Evolutionary conservation across 1,140 invertebrate genomes (phyloP).

Genomic region (Acromyrmex echinatior): DNA sequence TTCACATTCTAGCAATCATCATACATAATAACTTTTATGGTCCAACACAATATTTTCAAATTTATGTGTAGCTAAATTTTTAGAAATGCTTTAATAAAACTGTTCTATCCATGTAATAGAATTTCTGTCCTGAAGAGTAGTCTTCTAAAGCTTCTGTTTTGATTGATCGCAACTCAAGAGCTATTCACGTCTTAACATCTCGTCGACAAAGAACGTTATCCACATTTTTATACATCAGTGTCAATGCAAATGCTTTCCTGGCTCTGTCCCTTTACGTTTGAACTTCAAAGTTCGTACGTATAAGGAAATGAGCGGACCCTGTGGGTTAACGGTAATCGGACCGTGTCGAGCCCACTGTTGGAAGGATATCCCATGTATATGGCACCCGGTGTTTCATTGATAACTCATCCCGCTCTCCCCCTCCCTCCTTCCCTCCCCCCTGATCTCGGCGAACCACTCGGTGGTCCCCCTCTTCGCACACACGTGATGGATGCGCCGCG

Average conservation of each 20-base stretch:
- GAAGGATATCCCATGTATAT: slow-evolving; percentile 37
- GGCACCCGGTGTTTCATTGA: slow-evolving; percentile 71
- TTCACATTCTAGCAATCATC: too few species aligned
- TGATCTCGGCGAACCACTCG: slow-evolving; percentile 26
- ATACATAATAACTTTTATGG: too few species aligned
- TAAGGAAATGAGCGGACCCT: slow-evolving; percentile 28
- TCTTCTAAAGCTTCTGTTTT: background rate
- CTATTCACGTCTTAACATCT: background rate
- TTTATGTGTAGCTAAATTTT: too few species aligned
- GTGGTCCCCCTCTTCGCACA: slow-evolving; percentile 10
- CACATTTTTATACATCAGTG: background rate
- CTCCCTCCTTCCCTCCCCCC: too few species aligned
- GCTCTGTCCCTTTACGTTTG: background rate
- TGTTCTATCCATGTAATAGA: too few species aligned
- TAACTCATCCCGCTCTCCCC: slow-evolving; percentile 58
- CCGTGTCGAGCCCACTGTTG: slow-evolving; percentile 41
- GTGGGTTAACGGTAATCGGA: slow-evolving; percentile 72
- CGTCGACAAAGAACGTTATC: slow-evolving; percentile 14
- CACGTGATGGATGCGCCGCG: slow-evolving; percentile 41
- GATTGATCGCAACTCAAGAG: background rate
- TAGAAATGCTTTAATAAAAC: too few species aligned
- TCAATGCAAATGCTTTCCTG: slow-evolving; percentile 11
- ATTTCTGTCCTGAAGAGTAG: background rate
- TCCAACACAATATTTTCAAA: too few species aligned
- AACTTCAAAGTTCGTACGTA: slow-evolving; percentile 13